phyloP scores from a whole-genome alignment of 1,140 invertebrate species.

The Colletes gigas region DNA sequence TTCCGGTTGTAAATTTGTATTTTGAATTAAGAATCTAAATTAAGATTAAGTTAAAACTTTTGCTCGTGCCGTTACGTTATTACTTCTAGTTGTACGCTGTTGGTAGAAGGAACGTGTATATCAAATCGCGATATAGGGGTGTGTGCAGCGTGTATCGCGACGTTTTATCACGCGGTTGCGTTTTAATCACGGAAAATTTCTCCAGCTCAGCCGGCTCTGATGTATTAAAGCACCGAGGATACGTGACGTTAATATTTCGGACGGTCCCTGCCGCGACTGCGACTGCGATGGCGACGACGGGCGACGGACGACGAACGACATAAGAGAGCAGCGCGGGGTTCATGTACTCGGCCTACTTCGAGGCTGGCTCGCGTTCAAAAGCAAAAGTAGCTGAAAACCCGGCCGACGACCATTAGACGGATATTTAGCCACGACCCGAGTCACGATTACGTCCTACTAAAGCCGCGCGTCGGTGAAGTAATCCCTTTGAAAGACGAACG shows the following conservation, averaged over 20 bases:
- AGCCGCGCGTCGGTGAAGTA: conserved; percentile 43
- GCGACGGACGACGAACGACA: conserved; percentile 14
- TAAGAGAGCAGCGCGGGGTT: conserved; percentile 26
- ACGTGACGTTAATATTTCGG: conserved; percentile 58
- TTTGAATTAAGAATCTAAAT: too few species aligned
- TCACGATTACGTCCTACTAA: conserved; percentile 44
- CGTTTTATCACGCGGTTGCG: not conserved
- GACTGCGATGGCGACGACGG: not conserved
- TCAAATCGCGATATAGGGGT: too few species aligned
- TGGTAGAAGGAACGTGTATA: too few species aligned
- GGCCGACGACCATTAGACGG: conserved; percentile 54
- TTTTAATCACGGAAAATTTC: conserved; percentile 50
- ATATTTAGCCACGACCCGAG: conserved; percentile 43
- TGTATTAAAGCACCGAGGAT: conserved; percentile 54
- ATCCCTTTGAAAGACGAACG: conserved; percentile 53
- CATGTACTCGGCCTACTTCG: conserved; percentile 44
- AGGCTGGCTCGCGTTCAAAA: conserved; percentile 59
- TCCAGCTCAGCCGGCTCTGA: conserved; percentile 20
- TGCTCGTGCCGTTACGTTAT: too few species aligned
- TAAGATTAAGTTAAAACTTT: too few species aligned
- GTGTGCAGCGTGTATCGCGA: not conserved
- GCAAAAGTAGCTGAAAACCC: conserved; percentile 59
- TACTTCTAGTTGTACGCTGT: too few species aligned
- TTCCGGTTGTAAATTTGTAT: too few species aligned
- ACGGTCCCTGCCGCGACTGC: conserved; percentile 14